phyloP scores from a whole-genome alignment of 2,797 vertebrate species.

The Sebastes diaconus region DNA sequence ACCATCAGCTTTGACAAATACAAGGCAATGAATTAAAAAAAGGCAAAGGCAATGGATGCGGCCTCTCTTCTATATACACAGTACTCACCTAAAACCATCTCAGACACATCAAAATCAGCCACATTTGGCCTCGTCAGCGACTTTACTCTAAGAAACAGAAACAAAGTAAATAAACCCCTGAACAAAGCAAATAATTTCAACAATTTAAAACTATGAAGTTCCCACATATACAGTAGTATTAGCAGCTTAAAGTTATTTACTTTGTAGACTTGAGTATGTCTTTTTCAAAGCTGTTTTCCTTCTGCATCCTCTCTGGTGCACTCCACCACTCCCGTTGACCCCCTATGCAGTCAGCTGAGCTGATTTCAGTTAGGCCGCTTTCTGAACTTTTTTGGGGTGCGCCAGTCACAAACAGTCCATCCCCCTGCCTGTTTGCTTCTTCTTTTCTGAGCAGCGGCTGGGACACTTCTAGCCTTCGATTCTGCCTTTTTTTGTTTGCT shows the following conservation, averaged over 20 bases:
- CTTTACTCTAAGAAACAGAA: conserved; percentile 57
- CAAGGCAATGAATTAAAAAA: not conserved
- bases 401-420: conserved; percentile 6
- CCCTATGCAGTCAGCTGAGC: not conserved
- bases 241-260: conserved; percentile 55
- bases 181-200: not conserved
- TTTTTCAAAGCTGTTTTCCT: conserved; percentile 37
- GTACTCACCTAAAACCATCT: conserved; percentile 80
- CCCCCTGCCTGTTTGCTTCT: conserved; percentile 26
- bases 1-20: not conserved
- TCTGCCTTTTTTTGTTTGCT: conserved; percentile 67
- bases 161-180: not conserved
- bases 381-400: conserved; percentile 19
- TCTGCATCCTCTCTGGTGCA: conserved; percentile 1
- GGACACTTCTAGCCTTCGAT: conserved; percentile 41
- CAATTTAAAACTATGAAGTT: not conserved
- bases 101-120: conserved; percentile 60
- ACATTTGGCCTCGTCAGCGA: conserved; percentile 12
- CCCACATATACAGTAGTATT: not conserved
- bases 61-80: not conserved
- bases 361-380: not conserved
- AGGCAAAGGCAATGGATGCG: no score
- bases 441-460: conserved; percentile 39
- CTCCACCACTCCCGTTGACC: not conserved
- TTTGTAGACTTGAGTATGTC: conserved; percentile 30